Conservation (phyloP, 2,113 vertebrate species). For the Vulpes vulpes region DNA sequence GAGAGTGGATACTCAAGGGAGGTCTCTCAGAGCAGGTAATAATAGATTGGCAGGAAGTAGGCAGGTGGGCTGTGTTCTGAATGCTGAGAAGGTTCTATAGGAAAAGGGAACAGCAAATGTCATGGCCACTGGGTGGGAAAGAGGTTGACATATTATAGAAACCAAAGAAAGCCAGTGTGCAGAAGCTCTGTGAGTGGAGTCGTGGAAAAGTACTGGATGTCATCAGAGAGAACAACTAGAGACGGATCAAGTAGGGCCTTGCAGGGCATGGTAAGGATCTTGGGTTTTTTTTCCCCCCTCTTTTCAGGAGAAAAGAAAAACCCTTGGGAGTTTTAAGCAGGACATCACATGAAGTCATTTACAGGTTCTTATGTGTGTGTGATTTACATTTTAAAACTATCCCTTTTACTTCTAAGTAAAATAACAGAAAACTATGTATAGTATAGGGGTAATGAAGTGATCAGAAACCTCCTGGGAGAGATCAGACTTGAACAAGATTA, state of each 20-base stretch:
- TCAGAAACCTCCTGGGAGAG: not conserved
- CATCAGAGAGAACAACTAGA: not conserved
- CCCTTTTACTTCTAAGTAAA: not conserved
- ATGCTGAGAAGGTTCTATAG: not conserved
- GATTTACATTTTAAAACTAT: constrained; percentile 4
- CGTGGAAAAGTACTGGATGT: not conserved
- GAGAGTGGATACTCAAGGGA: not conserved
- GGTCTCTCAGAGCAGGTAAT: not conserved
- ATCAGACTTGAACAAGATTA: not conserved
- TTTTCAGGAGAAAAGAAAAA: not conserved
- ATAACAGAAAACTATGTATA: not conserved
- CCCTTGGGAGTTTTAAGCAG: not conserved
- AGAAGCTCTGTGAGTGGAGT: not conserved
- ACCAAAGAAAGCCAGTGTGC: not conserved
- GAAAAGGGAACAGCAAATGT: not conserved
- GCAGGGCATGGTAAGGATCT: not conserved
- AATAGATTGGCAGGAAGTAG: not conserved
- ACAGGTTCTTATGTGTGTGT: not conserved
- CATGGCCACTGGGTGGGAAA: not conserved
- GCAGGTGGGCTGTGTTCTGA: not conserved
- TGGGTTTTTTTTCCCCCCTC: not conserved
- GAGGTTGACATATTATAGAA: not conserved
- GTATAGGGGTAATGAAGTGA: not conserved
- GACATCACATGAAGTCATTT: not conserved
- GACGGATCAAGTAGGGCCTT: not conserved